Base-by-base conservation (phyloP, 2,113 vertebrate genomes). In the Cryptoleucopteryx plumbea region DNA sequence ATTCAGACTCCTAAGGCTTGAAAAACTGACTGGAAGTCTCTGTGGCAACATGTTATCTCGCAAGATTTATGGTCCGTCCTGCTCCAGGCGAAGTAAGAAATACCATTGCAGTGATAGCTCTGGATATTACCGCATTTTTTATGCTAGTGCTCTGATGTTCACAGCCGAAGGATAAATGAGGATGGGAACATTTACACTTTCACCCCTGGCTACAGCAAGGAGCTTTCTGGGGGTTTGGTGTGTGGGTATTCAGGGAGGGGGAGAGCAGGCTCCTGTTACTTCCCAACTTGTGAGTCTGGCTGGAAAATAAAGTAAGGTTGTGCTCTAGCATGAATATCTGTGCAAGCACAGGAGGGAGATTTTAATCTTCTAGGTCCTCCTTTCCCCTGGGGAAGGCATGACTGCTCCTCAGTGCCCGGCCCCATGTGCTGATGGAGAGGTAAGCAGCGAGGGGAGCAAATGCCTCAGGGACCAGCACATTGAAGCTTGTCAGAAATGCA, bases 21-120 rank as follows among this genome's bases (percentile, higher is more conserved):
- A 94, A 96, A 96, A 97, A 96, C 85, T 94, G 87, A 71, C 74
- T 96, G 71, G 23, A 73, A 93, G 23, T 66, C 71, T 83, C 71
- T 90, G 90, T 66, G 53, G 62, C 25, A 90, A 80, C 48, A 40
- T 6, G 22, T 93, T 96, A 73, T 83, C 88, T 92, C 7, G 0
- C n/a, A 77, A 66, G 74, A 88, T 86, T 92, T 83, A 83, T 73
- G 79, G 90, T 86, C 81, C 38, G 12, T 38, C 29, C 59, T 52
- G 79, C 95, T 86, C 32, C 79, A 86, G 90, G 79, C 13, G 1
- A 78, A 89, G 74, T 45, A 90, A 96, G 90, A 93, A 95, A 93
- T 81, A 86, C 63, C 92, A 74, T 14, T 5, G 10, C 61, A 45
- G 79, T 31, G 66, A 86, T 86, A 0, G 0, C 32, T 73, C 45